Base-by-base conservation (phyloP, 1,140 invertebrate species). In the Apis laboriosa region DNA sequence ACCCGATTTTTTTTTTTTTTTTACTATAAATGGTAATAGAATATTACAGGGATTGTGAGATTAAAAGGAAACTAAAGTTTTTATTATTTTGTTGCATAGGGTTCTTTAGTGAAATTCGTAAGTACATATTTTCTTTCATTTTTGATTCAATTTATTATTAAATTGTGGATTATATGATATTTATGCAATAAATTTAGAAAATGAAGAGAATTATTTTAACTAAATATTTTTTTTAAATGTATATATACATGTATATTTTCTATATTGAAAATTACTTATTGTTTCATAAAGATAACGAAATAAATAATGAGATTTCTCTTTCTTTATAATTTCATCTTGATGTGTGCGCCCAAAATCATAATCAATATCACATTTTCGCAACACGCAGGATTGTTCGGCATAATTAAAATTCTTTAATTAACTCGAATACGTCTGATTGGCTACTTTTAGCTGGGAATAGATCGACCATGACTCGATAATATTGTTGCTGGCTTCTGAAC, bases 1-100 rank as follows among this genome's bases (percentile, higher is more conserved):
- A 51, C 78, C 78, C 21, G 49, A 74, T 74, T 74, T 80, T 80
- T 80, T 73, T 61, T 28, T 61, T 63, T 74, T 64, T 55, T 4
- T 51, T 13, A 24, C 34, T 11, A 21, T 34, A 15, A 9, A 19
- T 15, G 28, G 28, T 5, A 1, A 34, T 11, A 3, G 24, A 1
- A 12, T 28, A 55, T 0, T 13, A 11, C 13, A 13, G 15, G 51
- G 61, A 28, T 15, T 28, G 43, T 49, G 60, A 0, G 49, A 76
- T 60, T 9, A 56, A 43, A 43, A 43, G 34, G 0, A 43, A 43
- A 43, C 0, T 43, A 43, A 5, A 7, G 34, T 43, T 43, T 34
- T 43, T 43, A 7, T 43, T 43, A 43, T 43, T 43, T 43, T 43
- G 34, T 43, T 43, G 34, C 5, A 7, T 43, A 43, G 34, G 34